A percentile compares a stretch with the other conserved stretches of the same genome.
Evolutionary conservation across 2,888 invertebrate species (phyloP).

Genomic region (Ochlodes sylvanus): DNA sequence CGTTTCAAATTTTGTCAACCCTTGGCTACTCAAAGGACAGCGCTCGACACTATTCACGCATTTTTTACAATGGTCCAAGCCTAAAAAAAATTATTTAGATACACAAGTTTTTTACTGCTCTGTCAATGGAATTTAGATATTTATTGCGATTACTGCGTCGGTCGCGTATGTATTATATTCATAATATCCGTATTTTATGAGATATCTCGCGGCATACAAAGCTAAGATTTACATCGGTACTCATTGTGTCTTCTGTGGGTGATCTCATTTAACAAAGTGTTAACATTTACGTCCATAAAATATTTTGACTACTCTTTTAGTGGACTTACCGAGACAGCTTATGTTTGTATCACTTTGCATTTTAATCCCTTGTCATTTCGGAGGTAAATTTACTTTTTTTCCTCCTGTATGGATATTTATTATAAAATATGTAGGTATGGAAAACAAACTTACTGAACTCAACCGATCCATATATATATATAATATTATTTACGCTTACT

Average conservation of each 20-base stretch:
- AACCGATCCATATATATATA: too few relatives aligned
- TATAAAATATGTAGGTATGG: too few relatives aligned
- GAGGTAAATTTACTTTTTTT: slow-evolving; percentile 5
- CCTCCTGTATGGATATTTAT: neutral
- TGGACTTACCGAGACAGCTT: slow-evolving; percentile 59
- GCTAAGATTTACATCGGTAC: slow-evolving; percentile 73
- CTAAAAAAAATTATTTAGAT: slow-evolving; percentile 58
- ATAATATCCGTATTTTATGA: slow-evolving; percentile 80
- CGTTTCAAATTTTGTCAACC: slow-evolving; percentile 75
- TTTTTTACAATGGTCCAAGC: slow-evolving; percentile 65
- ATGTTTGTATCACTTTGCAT: slow-evolving; percentile 21
- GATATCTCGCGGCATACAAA: slow-evolving; percentile 68
- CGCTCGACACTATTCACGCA: slow-evolving; percentile 67
- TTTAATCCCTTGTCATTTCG: slow-evolving; percentile 15
- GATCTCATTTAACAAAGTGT: slow-evolving; percentile 81
- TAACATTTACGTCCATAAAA: slow-evolving; percentile 80
- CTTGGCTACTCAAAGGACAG: slow-evolving; percentile 67
- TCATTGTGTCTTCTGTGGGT: slow-evolving; percentile 73
- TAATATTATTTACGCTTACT: neutral
- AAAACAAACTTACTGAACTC: too few relatives aligned
- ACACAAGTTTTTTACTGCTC: slow-evolving; percentile 54
- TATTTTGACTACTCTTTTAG: slow-evolving; percentile 82
- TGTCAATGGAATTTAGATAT: slow-evolving; percentile 63
- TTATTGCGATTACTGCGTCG: slow-evolving; percentile 65
- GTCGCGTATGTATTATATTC: slow-evolving; percentile 53